Evolutionary conservation across 1,140 invertebrate species (phyloP), one percentile per base, ranked within the genome.

Genomic region (Dendrolimus kikuchii): DNA sequence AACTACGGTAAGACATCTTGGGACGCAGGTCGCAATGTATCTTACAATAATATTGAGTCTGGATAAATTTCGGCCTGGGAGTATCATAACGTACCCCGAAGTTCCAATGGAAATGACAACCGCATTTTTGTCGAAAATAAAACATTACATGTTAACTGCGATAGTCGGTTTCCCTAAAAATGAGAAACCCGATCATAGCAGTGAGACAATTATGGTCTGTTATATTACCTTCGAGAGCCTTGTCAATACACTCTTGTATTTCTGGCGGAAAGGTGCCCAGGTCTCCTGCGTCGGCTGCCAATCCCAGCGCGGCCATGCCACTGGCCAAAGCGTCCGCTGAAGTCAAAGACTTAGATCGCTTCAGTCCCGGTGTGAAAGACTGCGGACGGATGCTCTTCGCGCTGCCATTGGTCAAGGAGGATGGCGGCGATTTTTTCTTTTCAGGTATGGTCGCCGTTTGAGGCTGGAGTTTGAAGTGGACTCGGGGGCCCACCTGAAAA

Each of bases 291-390:
- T 94, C 92, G 3, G 90, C 88, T 0, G 89, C 88, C 7, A 91
- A 71, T 0, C 90, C 90, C 45, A 90, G 60, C 6, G 89, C 89
- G 2, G 89, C 89, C 86, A 90, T 89, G 45, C 90, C 90, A 42
- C 89, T 91, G 40, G 91, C 90, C 2, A 92, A 74, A 1, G 90
- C 88, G 66, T 95, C 93, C 0, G 92, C 90, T 1, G 93, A 91
- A 2, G 92, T 94, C 46, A 95, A 78, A 48, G 93, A 95, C 76
- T 95, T 96, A 6, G 94, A 95, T 36, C 94, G 89, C 80, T 95
- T 94, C 9, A 95, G 68, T n/a, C 89, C 90, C 6, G 89, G 87
- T 4, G 89, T 69, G 57, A 82, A 84, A 39, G 75, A 74, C 54
- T 81, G 79, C 8, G 80, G 78, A 5, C 77, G 68, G 38, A 78